These are phyloP conservation scores for Lacanobia wlatinum DNA, from an alignment of 2,888 invertebrate species.

Conservation along the genomic window DNA sequence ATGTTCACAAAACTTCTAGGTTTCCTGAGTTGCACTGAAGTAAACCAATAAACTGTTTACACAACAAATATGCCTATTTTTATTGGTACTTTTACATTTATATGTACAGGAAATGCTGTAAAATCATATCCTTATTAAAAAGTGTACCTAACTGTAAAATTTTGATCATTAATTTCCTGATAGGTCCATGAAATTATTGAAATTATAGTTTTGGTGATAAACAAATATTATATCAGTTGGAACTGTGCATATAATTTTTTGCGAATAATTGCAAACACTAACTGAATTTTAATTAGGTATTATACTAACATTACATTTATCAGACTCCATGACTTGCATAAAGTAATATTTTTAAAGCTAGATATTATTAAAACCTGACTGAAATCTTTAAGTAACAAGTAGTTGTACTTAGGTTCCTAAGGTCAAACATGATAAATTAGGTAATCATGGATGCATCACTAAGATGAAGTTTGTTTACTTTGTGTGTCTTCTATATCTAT, in stretches of 20 bases:
- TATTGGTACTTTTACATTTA: neutral
- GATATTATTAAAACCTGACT: neutral
- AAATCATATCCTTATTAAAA: neutral
- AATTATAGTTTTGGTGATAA: neutral
- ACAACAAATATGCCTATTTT: neutral
- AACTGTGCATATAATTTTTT: neutral
- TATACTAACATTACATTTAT: neutral
- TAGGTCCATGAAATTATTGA: neutral
- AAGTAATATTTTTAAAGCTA: neutral
- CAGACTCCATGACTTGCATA: neutral
- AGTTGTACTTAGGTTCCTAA: neutral
- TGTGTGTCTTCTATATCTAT: too few species aligned
- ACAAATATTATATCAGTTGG: constrained; percentile 9
- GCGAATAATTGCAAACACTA: neutral
- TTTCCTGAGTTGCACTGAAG: constrained; percentile 9
- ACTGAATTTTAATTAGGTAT: constrained; percentile 1
- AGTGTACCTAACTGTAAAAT: neutral
- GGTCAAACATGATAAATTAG: neutral
- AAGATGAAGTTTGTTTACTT: neutral
- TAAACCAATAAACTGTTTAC: constrained; percentile 6
- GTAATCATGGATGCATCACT: neutral
- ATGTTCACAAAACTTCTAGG: constrained; percentile 38
- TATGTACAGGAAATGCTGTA: neutral
- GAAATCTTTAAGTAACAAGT: neutral
- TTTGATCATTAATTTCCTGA: constrained; percentile 5